phyloP scores from a whole-genome alignment of 2,888 invertebrate genomes.

The Protophormia terraenovae region DNA sequence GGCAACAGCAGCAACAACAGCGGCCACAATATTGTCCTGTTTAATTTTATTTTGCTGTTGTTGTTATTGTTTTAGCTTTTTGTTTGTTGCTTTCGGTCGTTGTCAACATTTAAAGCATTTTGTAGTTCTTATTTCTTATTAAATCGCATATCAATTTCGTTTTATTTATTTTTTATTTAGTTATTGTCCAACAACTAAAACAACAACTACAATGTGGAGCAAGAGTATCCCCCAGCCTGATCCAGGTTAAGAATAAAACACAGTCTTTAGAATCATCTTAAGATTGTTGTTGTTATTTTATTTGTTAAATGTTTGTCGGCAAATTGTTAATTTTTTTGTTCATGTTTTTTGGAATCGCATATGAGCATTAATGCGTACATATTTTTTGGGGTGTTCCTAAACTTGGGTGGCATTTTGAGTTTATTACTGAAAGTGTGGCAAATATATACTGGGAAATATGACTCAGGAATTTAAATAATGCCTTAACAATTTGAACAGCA shows the following conservation, averaged over 20 bases:
- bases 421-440: conserved; percentile 35
- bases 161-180: conserved; percentile 43
- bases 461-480: background rate
- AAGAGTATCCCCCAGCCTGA: background rate
- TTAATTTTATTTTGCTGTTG: conserved; percentile 32
- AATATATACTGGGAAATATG: too few relatives aligned
- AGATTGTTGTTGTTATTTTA: conserved; percentile 42
- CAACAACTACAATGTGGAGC: background rate
- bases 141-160: conserved; percentile 65
- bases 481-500: background rate
- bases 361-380: conserved; percentile 55
- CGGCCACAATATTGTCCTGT: conserved; percentile 57
- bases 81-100: conserved; percentile 54
- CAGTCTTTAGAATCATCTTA: conserved; percentile 39
- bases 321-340: conserved; percentile 41
- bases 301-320: conserved; percentile 62
- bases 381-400: background rate
- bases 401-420: conserved; percentile 50
- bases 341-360: conserved; percentile 22
- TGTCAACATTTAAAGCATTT: conserved; percentile 69
- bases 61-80: background rate
- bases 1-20: conserved; percentile 4
- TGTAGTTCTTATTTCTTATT: conserved; percentile 68
- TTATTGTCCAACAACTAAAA: conserved; percentile 37
- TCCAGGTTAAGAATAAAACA: conserved; percentile 26